Evolutionary conservation across 2,888 invertebrate species (phyloP).

Genomic region (Drosophila lacicola): DNA sequence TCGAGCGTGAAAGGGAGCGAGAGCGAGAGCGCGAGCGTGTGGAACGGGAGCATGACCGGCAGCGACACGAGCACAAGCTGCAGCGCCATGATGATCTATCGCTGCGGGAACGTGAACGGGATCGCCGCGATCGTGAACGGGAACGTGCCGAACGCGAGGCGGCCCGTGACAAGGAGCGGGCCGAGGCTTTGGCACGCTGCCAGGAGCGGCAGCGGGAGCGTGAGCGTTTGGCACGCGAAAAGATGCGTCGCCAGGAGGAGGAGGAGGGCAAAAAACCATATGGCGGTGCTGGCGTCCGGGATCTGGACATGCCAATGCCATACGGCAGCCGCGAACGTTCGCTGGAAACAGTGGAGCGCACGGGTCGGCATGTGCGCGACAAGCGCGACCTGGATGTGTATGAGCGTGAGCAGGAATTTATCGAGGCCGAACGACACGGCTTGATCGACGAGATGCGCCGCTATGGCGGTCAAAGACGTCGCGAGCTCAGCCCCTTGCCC

Average conservation of each 20-base stretch:
- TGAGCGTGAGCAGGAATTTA: constrained; percentile 73
- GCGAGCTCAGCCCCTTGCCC: constrained; percentile 80
- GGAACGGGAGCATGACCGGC: constrained; percentile 74
- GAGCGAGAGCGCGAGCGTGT: constrained; percentile 52
- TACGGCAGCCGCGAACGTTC: constrained; percentile 83
- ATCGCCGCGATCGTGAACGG: constrained; percentile 87
- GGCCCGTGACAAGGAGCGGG: constrained; percentile 87
- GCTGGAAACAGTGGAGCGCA: constrained; percentile 74
- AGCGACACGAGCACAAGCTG: constrained; percentile 74
- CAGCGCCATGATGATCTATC: constrained; percentile 83
- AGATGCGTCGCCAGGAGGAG: constrained; percentile 85
- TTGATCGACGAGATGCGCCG: constrained; percentile 82
- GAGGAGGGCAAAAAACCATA: constrained; percentile 78
- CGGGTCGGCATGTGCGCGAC: constrained; percentile 67
- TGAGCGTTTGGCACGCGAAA: constrained; percentile 85
- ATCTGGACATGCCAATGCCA: constrained; percentile 86
- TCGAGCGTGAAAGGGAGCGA: constrained; percentile 65
- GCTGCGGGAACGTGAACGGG: constrained; percentile 85
- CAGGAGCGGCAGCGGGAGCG: constrained; percentile 87
- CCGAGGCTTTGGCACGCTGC: constrained; percentile 89
- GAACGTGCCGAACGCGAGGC: constrained; percentile 87
- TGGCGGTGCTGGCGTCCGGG: constrained; percentile 80
- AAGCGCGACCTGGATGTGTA: constrained; percentile 80
- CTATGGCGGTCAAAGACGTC: constrained; percentile 81
- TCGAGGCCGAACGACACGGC: constrained; percentile 78